phyloP scores from a whole-genome alignment of 2,797 vertebrate genomes.

The Echeneis naucrates region DNA sequence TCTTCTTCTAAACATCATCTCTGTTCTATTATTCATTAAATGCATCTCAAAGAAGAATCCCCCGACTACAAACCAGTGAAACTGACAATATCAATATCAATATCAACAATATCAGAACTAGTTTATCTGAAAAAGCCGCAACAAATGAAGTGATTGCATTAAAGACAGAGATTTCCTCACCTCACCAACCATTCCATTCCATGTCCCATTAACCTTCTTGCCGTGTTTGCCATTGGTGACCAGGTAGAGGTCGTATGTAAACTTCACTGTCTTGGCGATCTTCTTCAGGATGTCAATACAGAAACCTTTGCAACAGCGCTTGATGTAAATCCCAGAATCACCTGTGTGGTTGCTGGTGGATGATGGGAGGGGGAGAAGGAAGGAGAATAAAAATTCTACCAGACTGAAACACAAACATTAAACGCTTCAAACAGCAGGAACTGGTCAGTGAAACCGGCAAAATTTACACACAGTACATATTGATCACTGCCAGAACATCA shows the following conservation, averaged over 20 bases:
- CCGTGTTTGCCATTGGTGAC: slow-evolving; percentile 99
- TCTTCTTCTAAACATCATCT: neutral
- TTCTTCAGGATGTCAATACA: slow-evolving; percentile 99
- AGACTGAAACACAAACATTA: neutral
- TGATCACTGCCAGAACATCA: neutral
- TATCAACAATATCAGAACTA: neutral
- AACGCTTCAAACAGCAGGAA: neutral
- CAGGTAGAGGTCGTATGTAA: slow-evolving; percentile 98
- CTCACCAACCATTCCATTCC: slow-evolving; percentile 99
- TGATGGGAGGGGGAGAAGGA: neutral
- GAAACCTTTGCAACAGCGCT: slow-evolving; percentile 99
- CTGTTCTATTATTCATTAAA: neutral
- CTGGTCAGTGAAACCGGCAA: neutral
- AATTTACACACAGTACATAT: neutral
- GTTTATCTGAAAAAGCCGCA: slow-evolving; percentile 6
- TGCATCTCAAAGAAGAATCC: neutral
- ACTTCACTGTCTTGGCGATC: slow-evolving; percentile 98
- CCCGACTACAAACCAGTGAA: neutral
- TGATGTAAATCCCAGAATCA: slow-evolving; percentile 97
- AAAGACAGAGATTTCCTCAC: slow-evolving; percentile 73
- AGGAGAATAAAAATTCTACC: neutral
- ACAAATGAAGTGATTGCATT: neutral
- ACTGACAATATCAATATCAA: neutral
- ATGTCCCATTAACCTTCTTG: slow-evolving; percentile 98
- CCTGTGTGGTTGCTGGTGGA: slow-evolving; percentile 91